Evolutionary conservation across 2,888 invertebrate species (phyloP), one percentile per base, ranked within the genome.

Genomic region (Hesperia comma): DNA sequence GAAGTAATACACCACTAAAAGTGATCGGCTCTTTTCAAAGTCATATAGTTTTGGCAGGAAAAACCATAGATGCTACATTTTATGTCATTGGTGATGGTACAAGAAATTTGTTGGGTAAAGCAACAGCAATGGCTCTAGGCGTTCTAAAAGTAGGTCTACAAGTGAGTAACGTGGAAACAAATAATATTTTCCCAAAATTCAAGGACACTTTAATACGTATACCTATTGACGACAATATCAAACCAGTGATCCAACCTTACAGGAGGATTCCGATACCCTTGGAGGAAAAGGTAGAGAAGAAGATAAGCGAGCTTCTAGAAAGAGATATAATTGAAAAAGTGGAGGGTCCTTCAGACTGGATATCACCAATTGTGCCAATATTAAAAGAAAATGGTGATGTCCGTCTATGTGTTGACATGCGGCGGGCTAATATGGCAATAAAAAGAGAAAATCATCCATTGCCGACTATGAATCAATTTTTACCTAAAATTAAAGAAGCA

Each of bases 301-400:
- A 15, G 10, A 69, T 70, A n/a, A 26, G 55, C 41, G 17, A 54
- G 17, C 17, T n/a, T 8, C 10, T 26, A 19, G 64, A 56, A 37
- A 26, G 60, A 12, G 72, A 73, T 41, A 72, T 75, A 0, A 75
- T 74, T 26, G 26, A 26, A 5, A 5, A 26, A 5, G 26, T 26
- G 26, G 2, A 2, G 5, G 5, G 26, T 26, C 3, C 26, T 2
- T 5, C 26, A 26, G 5, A 5, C 26, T 26, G 26, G 26, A 5
- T 8, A 71, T 71, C 71, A 2, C 72, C 72, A 2, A 63, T 74
- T 7, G 70, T 72, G 2, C 70, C 71, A 0, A 57, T 70, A n/a
- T 21, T 68, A 8, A 72, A 72, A 60, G 63, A 61, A 0, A 61
- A 66, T 58, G 63, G 68, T 4, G 67, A 70, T 4, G 33, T 70